Conservation (phyloP, 2,888 invertebrate species). For the Eremobia ochroleuca region DNA sequence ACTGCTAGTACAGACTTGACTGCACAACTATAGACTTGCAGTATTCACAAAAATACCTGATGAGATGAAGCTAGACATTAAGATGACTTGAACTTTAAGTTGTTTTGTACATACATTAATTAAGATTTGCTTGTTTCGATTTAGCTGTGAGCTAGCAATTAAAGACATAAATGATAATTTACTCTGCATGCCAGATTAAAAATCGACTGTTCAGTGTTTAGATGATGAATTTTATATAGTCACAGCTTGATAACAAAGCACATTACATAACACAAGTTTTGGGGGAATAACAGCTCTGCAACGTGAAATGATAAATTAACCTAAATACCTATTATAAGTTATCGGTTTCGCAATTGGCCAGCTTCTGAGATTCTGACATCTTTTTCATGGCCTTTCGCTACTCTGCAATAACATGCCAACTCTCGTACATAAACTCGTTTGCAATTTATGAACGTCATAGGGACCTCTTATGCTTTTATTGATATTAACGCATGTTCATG, state of each 20-base stretch:
- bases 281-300: neutral
- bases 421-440: constrained; percentile 10
- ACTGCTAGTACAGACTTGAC: neutral
- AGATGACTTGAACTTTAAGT: neutral
- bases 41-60: constrained; percentile 15
- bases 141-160: neutral
- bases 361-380: constrained; percentile 56
- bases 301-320: neutral
- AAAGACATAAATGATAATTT: neutral
- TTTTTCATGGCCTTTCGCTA: constrained; percentile 66
- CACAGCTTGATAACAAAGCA: neutral
- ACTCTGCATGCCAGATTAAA: no score
- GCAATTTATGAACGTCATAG: neutral
- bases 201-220: no score
- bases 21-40: neutral
- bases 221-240: neutral
- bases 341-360: constrained; percentile 52
- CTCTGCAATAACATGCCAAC: constrained; percentile 54
- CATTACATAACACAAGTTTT: neutral
- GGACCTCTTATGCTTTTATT: neutral
- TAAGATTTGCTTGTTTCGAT: neutral
- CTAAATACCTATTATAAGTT: neutral
- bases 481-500: neutral
- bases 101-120: neutral
- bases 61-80: no score